Evolutionary conservation across 2,888 invertebrate genomes (phyloP), one percentile per base, ranked within the genome.

Genomic region (Odontothrips loti): DNA sequence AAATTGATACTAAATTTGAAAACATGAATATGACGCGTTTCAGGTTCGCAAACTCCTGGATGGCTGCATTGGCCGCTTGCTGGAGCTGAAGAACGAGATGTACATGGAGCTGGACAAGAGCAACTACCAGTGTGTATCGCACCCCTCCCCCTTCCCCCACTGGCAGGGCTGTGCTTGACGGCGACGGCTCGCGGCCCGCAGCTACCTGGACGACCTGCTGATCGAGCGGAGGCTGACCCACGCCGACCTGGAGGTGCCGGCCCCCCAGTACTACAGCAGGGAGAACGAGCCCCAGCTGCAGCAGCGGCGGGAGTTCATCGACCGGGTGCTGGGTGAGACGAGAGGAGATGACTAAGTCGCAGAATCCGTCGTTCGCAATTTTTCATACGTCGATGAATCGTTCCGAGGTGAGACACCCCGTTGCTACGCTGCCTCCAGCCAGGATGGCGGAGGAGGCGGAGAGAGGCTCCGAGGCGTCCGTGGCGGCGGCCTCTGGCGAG

Each of bases 131-230:
- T 75, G 11, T 9, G 68, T 75, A 9, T 27, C n/a, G 68, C 58
- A 17, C 51, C 9, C 10, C 48, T 12, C 10, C 48, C 10, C 48
- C 48, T 48, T 12, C 48, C 48, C 10, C 48, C 15, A 48, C 15
- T 43, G 34, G 34, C 34, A 6, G 34, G 34, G 3, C 34, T 6
- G 34, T 43, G 80, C 84, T 88, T 47, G 88, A 89, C 82, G 86
- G 86, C 81, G 87, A 88, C 0, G 89, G 83, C 87, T 47, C 78
- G 81, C 51, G 51, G 79, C 23, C 78, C 47, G 89, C 84, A 93
- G 93, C 80, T 95, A 93, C 87, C 90, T 93, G 80, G 95, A 95
- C 85, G 92, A 93, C 84, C 90, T 91, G 47, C 86, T 94, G 80
- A 89, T 92, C 80, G 92, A 93, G 87, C 86, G 93, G 86, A 91